Evolutionary conservation across 2,113 vertebrate genomes (phyloP).

Genomic region (Sceloporus tristichus): DNA sequence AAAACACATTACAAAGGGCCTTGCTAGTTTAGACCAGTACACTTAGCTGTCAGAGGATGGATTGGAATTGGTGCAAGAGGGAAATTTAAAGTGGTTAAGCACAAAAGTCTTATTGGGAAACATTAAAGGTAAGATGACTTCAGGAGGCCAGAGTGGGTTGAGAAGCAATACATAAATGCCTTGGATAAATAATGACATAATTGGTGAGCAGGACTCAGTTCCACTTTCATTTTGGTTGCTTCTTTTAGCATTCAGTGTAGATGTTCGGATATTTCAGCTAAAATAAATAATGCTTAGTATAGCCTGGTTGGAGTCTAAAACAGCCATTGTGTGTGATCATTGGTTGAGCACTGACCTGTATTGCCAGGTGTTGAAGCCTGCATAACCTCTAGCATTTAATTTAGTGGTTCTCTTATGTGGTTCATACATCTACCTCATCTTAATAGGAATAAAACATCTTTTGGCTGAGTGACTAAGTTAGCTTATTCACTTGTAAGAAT

Average conservation of each 20-base stretch:
- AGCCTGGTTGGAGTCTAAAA: not conserved
- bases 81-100: not conserved
- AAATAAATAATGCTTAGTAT: no score
- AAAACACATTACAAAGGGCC: not conserved
- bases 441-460: conserved; percentile 45
- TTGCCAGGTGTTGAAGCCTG: not conserved
- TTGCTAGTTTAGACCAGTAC: not conserved
- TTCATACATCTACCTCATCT: not conserved
- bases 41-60: not conserved
- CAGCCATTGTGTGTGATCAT: not conserved
- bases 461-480: conserved; percentile 47
- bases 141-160: no score
- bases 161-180: no score
- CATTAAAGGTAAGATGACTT: not conserved
- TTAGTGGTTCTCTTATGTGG: not conserved
- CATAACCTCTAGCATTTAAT: not conserved
- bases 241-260: not conserved
- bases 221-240: not conserved
- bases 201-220: not conserved
- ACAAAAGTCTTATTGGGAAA: not conserved
- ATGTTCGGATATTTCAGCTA: not conserved
- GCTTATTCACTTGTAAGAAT: conserved; percentile 51
- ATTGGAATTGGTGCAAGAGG: not conserved
- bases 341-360: not conserved
- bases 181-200: not conserved